A percentile compares a stretch with the other conserved stretches of the same genome.
Conservation (phyloP, 2,888 invertebrate species). For the Cenopis cana region DNA sequence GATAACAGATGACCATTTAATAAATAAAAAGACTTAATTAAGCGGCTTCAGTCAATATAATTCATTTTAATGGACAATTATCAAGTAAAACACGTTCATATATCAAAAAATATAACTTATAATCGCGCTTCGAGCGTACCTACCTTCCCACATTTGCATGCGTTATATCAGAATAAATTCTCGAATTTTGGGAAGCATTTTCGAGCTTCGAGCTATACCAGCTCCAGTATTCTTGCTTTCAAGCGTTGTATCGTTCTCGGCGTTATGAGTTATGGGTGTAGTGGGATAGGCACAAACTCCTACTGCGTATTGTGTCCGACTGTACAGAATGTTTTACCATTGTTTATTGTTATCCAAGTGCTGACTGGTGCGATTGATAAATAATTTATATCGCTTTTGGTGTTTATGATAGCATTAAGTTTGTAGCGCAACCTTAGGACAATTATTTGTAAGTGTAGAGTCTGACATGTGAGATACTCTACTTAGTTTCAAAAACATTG, state of each 20-base stretch:
- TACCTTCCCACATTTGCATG: constrained; percentile 42
- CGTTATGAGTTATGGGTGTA: constrained; percentile 57
- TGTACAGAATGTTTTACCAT: constrained; percentile 60
- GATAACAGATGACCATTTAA: constrained; percentile 41
- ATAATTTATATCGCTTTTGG: constrained; percentile 44
- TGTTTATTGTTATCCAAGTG: constrained; percentile 59
- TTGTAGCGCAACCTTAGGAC: constrained; percentile 9
- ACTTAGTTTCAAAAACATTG: background rate
- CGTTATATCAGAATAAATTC: constrained; percentile 20
- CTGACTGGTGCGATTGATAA: constrained; percentile 51
- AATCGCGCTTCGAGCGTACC: constrained; percentile 7
- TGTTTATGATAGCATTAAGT: constrained; percentile 41
- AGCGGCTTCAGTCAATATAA: constrained; percentile 40
- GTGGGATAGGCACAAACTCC: constrained; percentile 58
- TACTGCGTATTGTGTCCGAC: constrained; percentile 62
- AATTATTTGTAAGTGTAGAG: constrained; percentile 17
- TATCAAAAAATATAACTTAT: constrained; percentile 29
- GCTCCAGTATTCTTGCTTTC: constrained; percentile 40
- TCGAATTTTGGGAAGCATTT: constrained; percentile 23
- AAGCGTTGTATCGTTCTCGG: constrained; percentile 28
- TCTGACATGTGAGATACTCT: constrained; percentile 29
- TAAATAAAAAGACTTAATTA: constrained; percentile 45
- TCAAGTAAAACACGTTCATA: constrained; percentile 24
- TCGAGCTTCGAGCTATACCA: constrained; percentile 7
- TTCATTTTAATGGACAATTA: constrained; percentile 45